These are phyloP conservation scores for Leptinotarsa juncta DNA, from an alignment of 2,888 invertebrate species.

Conservation along the genomic window DNA sequence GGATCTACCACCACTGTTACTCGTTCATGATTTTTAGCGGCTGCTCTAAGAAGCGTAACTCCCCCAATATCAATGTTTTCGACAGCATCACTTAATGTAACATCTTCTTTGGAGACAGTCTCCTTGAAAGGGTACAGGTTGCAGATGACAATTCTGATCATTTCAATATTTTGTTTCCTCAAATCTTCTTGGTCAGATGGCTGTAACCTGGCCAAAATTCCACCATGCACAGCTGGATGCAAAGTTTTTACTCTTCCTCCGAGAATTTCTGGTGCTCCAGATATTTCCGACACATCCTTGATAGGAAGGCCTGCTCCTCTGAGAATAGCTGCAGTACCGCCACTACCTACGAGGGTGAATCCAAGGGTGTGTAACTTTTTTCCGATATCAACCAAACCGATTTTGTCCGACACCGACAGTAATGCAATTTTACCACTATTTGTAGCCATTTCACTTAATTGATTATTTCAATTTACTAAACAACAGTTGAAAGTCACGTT, in stretches of 20 bases:
- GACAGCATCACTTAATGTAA: constrained; percentile 87
- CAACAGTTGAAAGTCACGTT: not conserved
- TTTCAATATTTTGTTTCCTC: constrained; percentile 80
- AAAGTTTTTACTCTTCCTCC: constrained; percentile 97
- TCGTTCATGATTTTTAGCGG: constrained; percentile 95
- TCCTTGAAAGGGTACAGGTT: constrained; percentile 96
- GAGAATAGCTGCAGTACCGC: constrained; percentile 91
- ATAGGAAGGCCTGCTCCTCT: constrained; percentile 85
- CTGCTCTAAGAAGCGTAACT: constrained; percentile 93
- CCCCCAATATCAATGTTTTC: constrained; percentile 98
- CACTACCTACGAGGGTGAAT: constrained; percentile 89
- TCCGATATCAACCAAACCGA: constrained; percentile 85
- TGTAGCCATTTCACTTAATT: not conserved
- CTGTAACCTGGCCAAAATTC: constrained; percentile 78
- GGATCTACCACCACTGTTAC: constrained; percentile 96
- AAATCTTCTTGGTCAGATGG: constrained; percentile 86
- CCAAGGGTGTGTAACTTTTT: constrained; percentile 80
- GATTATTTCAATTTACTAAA: not conserved
- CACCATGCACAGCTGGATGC: constrained; percentile 96
- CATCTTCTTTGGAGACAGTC: constrained; percentile 84
- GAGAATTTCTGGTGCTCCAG: constrained; percentile 96
- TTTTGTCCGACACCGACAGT: constrained; percentile 95
- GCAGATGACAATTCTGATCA: constrained; percentile 92
- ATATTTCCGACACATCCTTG: constrained; percentile 91
- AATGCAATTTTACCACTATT: constrained; percentile 70